Conservation (phyloP, 2,113 vertebrate species). For the Myotis davidii region DNA sequence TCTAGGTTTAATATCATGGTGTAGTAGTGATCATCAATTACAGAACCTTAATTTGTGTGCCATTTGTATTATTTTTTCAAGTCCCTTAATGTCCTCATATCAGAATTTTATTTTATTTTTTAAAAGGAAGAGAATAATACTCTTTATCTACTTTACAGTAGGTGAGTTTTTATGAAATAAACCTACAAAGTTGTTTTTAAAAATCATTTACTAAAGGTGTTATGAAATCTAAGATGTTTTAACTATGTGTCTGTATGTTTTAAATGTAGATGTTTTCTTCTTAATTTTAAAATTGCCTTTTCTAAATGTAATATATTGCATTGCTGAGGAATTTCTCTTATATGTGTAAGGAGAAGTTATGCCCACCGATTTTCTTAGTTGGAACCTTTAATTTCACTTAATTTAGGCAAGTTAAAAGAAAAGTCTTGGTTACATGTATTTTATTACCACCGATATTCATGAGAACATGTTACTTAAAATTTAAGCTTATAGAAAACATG, state of each 20-base stretch:
- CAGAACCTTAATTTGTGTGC: neutral
- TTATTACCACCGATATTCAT: conserved; percentile 28
- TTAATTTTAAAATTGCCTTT: conserved; percentile 27
- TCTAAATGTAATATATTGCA: neutral
- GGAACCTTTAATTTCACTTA: conserved; percentile 42
- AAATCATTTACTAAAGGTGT: conserved; percentile 35
- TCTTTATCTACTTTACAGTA: neutral
- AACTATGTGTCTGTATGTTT: neutral
- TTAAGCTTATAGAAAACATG: conserved; percentile 35
- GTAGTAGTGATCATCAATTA: neutral
- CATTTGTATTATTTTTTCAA: conserved; percentile 51
- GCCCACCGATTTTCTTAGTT: conserved; percentile 15
- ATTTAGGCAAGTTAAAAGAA: neutral
- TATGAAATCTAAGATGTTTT: conserved; percentile 30
- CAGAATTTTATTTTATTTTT: conserved; percentile 47
- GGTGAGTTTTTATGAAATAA: conserved; percentile 24
- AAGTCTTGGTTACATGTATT: conserved; percentile 19
- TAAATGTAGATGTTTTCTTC: neutral
- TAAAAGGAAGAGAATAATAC: conserved; percentile 9
- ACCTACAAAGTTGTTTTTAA: neutral
- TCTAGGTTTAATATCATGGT: neutral
- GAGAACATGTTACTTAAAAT: conserved; percentile 45
- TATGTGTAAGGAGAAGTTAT: neutral
- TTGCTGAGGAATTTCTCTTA: conserved; percentile 29
- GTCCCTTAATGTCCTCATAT: conserved; percentile 30